Conservation (phyloP, 2,888 invertebrate species). For the Acronicta alni region DNA sequence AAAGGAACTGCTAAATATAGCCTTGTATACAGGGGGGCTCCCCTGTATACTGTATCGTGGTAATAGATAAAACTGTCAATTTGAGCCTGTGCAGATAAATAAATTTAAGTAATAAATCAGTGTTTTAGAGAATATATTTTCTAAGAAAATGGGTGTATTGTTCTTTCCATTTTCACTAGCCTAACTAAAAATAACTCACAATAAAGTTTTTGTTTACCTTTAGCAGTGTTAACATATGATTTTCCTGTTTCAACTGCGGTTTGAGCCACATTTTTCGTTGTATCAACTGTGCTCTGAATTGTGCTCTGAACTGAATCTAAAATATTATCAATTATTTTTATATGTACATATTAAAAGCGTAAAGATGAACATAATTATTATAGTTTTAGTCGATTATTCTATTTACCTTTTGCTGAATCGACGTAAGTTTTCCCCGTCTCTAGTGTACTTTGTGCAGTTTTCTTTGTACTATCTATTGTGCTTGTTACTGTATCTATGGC, state of each 20-base stretch:
- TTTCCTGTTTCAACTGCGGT: constrained; percentile 71
- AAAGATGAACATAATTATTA: not conserved
- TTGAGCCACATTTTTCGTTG: constrained; percentile 68
- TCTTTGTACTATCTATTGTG: constrained; percentile 82
- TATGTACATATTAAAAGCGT: constrained; percentile 3
- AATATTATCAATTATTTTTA: constrained; percentile 44
- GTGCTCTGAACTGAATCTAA: constrained; percentile 68
- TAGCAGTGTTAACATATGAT: constrained; percentile 61
- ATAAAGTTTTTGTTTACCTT: constrained; percentile 53
- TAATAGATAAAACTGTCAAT: too few relatives aligned
- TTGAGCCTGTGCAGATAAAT: not conserved
- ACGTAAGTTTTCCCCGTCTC: constrained; percentile 75
- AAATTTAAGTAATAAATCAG: too few relatives aligned
- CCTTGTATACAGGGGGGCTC: too few relatives aligned
- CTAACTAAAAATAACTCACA: not conserved
- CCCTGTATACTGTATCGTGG: too few relatives aligned
- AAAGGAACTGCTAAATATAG: too few relatives aligned
- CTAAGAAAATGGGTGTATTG: too few relatives aligned
- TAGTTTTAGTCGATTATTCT: constrained; percentile 8
- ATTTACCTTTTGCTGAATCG: constrained; percentile 78
- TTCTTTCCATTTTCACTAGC: not conserved
- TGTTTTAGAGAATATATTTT: too few relatives aligned
- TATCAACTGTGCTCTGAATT: constrained; percentile 65
- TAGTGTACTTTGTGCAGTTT: constrained; percentile 78
- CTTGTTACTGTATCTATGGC: constrained; percentile 76